These are phyloP conservation scores for Rhagonycha lutea DNA, from an alignment of 2,888 invertebrate species.

Conservation along the genomic window DNA sequence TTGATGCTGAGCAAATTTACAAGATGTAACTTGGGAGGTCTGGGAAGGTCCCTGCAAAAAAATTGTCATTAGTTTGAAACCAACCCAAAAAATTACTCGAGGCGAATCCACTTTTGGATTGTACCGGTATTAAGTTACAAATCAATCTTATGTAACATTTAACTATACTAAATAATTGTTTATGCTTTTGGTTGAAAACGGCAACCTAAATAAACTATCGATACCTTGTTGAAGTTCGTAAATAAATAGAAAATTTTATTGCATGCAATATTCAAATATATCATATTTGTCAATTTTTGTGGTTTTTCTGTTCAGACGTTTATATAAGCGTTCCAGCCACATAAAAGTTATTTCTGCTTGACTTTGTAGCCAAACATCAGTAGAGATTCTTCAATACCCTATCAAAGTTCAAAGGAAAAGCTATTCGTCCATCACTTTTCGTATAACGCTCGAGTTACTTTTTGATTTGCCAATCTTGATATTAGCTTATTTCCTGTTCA, in stretches of 20 bases:
- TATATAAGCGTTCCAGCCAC: conserved; percentile 16
- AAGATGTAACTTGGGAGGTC: no score
- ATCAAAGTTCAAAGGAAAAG: conserved; percentile 28
- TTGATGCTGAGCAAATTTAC: conserved; percentile 15
- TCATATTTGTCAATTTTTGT: conserved; percentile 3
- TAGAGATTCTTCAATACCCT: conserved; percentile 29
- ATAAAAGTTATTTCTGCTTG: conserved; percentile 27
- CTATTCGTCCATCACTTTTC: conserved; percentile 24
- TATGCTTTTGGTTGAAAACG: background rate
- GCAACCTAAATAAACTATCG: background rate
- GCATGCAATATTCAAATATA: background rate
- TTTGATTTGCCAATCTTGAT: conserved; percentile 28
- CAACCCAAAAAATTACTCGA: background rate
- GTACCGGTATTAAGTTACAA: background rate
- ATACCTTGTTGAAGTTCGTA: background rate
- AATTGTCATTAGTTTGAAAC: background rate
- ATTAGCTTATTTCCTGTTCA: conserved; percentile 7
- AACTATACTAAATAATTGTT: background rate
- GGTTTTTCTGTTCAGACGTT: conserved; percentile 8
- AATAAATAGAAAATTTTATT: background rate
- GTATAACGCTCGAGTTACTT: conserved; percentile 21
- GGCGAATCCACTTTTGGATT: background rate
- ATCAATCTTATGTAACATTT: background rate
- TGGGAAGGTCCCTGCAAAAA: background rate
- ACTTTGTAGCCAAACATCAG: conserved; percentile 29